Base-by-base conservation (phyloP, 1,140 invertebrate genomes). In the Dufourea novaeangliae region DNA sequence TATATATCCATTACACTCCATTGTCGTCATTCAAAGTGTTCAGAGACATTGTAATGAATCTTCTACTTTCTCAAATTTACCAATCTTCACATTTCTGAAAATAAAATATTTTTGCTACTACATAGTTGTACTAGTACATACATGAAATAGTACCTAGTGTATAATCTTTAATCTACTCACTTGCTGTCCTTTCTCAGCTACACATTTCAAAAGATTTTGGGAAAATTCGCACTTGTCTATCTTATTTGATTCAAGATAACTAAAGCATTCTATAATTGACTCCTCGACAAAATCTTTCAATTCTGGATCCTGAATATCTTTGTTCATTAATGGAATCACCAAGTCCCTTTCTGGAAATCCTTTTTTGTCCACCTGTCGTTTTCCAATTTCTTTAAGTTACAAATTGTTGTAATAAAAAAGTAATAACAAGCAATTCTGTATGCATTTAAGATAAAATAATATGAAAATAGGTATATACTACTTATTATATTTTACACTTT, bases 51-150 rank as follows among this genome's bases (percentile, higher is more conserved):
- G 1, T 1, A 14, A 37, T 17, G 3, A 37, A 32, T 37, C 4
- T 64, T 22, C 17, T n/a, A 1, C 12, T 54, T 5, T 25, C 39
- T 76, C 71, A 85, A 56, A 75, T 85, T 61, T 90, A 78, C 92
- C 92, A 93, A 75, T 93, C 92, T 39, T 93, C 91, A 46, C 92
- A 93, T 80, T 82, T 88, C 92, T 93, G 81, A 52, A 92, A 91
- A 79, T 62, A 77, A 25, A 66, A 41, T 20, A 29, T 72, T 63
- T 61, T 72, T 44, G 1, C 8, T 50, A n/a, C 8, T 50, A 50
- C n/a, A 17, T 6, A 50, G 20, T n/a, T n/a, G n/a, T 8, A n/a
- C 11, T 8, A 20, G 1, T 2, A 20, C 25, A 34, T 50, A n/a
- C n/a, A n/a, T 37, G 20, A 22, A n/a, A n/a, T 69, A 32, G 17